phyloP scores from a whole-genome alignment of 2,888 invertebrate species.

The Parnassius glacialis region DNA sequence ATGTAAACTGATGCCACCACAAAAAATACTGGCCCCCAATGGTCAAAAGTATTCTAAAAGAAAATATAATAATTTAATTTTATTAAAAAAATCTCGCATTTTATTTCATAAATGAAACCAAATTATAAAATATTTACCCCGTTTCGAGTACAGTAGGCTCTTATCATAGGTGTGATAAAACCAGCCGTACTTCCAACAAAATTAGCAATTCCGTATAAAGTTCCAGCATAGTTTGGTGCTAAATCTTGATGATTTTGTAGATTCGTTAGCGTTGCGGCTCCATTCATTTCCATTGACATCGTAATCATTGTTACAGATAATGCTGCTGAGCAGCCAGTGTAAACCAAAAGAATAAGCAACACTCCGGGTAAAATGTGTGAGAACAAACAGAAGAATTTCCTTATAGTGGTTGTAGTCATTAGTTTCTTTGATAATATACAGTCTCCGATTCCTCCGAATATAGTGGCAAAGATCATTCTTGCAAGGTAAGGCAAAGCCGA shows the following conservation, averaged over 20 bases:
- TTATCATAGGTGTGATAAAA: conserved; percentile 87
- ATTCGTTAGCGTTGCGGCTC: conserved; percentile 82
- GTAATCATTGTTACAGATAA: conserved; percentile 84
- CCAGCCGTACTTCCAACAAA: conserved; percentile 86
- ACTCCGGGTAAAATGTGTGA: conserved; percentile 80
- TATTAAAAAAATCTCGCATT: background rate
- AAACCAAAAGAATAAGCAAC: conserved; percentile 78
- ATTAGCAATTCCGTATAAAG: conserved; percentile 89
- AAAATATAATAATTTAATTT: background rate
- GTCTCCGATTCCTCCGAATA: conserved; percentile 87
- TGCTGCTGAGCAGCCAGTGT: conserved; percentile 82
- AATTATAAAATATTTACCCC: conserved; percentile 56
- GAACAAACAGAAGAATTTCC: conserved; percentile 84
- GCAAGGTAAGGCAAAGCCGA: conserved; percentile 87
- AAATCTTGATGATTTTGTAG: conserved; percentile 86
- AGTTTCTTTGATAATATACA: conserved; percentile 69
- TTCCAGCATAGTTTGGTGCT: conserved; percentile 89
- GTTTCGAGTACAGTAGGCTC: conserved; percentile 82
- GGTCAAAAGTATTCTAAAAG: conserved; percentile 85
- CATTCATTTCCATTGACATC: conserved; percentile 84
- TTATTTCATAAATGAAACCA: background rate
- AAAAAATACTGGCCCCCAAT: conserved; percentile 88
- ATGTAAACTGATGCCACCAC: conserved; percentile 87
- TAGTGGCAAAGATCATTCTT: conserved; percentile 84
- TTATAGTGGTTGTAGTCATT: conserved; percentile 71